Evolutionary conservation across 2,888 invertebrate species (phyloP).

Genomic region (Electrophaes corylata): DNA sequence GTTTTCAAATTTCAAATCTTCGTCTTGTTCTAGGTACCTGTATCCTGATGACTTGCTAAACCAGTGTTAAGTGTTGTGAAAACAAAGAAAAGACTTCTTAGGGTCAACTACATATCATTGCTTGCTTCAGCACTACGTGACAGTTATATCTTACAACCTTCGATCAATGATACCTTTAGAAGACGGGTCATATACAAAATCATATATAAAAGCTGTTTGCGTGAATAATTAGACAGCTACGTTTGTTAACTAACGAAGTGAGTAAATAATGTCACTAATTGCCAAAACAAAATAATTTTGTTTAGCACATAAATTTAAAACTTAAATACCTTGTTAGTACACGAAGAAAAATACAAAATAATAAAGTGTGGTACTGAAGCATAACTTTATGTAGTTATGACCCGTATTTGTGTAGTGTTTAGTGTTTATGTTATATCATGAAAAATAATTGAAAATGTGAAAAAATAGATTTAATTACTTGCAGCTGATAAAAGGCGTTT

Average conservation of each 20-base stretch:
- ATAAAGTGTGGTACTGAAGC: background rate
- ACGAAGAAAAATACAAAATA: too few species aligned
- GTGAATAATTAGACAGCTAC: too few species aligned
- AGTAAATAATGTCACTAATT: too few species aligned
- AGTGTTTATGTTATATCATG: background rate
- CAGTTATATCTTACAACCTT: too few species aligned
- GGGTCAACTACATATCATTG: constrained; percentile 1
- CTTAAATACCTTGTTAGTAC: too few species aligned
- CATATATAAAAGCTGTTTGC: too few species aligned
- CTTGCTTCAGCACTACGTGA: background rate
- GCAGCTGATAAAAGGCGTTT: background rate
- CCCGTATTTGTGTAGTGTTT: background rate
- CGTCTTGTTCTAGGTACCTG: constrained; percentile 18
- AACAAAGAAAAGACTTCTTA: constrained; percentile 13
- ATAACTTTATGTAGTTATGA: background rate
- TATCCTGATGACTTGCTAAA: constrained; percentile 20
- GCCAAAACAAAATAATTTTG: too few species aligned
- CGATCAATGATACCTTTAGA: background rate
- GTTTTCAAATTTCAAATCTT: too few species aligned
- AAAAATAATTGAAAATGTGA: background rate
- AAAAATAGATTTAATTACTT: background rate
- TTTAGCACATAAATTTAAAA: too few species aligned
- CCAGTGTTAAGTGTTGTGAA: constrained; percentile 20
- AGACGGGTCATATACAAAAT: too few species aligned
- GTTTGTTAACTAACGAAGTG: too few species aligned